phyloP scores from a whole-genome alignment of 2,888 invertebrate genomes.

The Cryptocephalus primarius region DNA sequence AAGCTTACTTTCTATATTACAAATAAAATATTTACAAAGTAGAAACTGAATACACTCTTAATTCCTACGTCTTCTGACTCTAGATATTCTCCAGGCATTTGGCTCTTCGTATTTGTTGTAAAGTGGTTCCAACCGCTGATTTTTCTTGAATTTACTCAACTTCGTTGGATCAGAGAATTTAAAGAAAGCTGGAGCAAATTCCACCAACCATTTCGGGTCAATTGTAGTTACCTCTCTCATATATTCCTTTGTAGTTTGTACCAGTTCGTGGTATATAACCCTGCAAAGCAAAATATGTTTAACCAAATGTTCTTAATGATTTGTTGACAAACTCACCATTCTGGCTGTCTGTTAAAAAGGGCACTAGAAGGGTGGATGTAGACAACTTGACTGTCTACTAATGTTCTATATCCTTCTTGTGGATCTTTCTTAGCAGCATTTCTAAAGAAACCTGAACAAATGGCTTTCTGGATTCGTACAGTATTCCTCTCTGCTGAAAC shows the following conservation, averaged over 20 bases:
- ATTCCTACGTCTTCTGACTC: slow-evolving; percentile 79
- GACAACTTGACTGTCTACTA: slow-evolving; percentile 95
- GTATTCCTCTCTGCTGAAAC: slow-evolving; percentile 95
- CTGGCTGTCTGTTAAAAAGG: slow-evolving; percentile 95
- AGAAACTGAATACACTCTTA: slow-evolving; percentile 35
- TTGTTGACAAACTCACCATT: slow-evolving; percentile 58
- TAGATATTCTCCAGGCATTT: slow-evolving; percentile 97
- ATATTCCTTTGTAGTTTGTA: slow-evolving; percentile 97
- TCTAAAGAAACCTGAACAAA: slow-evolving; percentile 96
- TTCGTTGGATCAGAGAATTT: slow-evolving; percentile 98
- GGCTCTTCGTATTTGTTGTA: slow-evolving; percentile 99
- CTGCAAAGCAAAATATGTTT: slow-evolving; percentile 34
- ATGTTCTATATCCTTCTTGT: slow-evolving; percentile 93
- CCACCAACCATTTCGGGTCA: slow-evolving; percentile 97
- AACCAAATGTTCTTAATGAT: no score
- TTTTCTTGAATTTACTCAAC: slow-evolving; percentile 97
- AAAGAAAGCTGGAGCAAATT: slow-evolving; percentile 98
- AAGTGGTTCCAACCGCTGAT: slow-evolving; percentile 93
- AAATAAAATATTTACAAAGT: neutral
- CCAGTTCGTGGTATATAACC: slow-evolving; percentile 97
- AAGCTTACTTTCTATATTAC: neutral
- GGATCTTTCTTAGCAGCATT: slow-evolving; percentile 99
- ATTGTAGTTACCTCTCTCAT: slow-evolving; percentile 97
- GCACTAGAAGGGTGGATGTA: slow-evolving; percentile 99
- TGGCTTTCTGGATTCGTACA: slow-evolving; percentile 92